These are phyloP conservation scores for Lophura nycthemera DNA, from an alignment of 2,113 vertebrate species.

Conservation along the genomic window DNA sequence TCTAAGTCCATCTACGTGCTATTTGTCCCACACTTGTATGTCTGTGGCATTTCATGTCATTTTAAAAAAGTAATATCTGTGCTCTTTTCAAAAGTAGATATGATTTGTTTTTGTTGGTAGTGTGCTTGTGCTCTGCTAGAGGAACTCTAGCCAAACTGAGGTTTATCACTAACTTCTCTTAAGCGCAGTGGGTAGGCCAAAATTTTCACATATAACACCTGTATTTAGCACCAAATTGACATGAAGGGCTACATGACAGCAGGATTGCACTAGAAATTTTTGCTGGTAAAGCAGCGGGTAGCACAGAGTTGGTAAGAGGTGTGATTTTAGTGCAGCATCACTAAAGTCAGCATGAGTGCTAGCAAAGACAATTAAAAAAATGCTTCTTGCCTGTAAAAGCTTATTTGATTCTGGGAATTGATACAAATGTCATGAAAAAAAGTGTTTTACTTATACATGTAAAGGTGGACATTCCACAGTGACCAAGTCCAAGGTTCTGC, in stretches of 20 bases:
- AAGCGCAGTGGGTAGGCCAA: slow-evolving; percentile 23
- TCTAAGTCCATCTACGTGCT: neutral
- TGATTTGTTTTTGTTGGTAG: neutral
- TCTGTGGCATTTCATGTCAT: neutral
- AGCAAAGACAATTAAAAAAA: neutral
- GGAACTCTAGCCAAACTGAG: neutral
- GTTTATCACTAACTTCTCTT: neutral
- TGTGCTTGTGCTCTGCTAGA: neutral
- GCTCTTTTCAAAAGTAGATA: neutral
- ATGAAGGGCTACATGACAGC: slow-evolving; percentile 28
- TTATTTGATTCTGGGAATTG: neutral
- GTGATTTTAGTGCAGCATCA: slow-evolving; percentile 4
- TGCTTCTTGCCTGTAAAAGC: neutral
- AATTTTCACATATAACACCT: slow-evolving; percentile 52
- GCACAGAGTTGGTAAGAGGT: slow-evolving; percentile 39
- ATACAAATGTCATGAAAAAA: neutral
- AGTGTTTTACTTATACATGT: neutral
- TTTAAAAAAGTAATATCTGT: neutral
- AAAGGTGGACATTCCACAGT: neutral
- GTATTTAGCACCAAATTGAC: slow-evolving; percentile 62
- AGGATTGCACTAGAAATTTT: slow-evolving; percentile 19
- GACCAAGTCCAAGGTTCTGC: neutral
- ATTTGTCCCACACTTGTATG: neutral
- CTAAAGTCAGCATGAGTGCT: neutral
- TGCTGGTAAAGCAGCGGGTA: slow-evolving; percentile 8